Conservation (phyloP, 2,113 vertebrate genomes). For the Chloebia gouldiae region DNA sequence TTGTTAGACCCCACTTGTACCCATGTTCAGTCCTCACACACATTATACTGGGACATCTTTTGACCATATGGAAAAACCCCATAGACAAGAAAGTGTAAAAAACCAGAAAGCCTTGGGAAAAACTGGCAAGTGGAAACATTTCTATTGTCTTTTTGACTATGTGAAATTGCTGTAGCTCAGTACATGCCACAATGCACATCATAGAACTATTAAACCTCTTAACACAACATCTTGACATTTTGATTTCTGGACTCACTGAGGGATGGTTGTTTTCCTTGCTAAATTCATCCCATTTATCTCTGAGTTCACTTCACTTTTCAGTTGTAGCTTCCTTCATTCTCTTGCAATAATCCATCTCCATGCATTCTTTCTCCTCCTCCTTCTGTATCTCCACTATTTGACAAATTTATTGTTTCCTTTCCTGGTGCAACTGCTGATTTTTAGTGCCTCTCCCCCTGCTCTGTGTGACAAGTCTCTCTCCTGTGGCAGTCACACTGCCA, state of each 20-base stretch:
- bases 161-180: neutral
- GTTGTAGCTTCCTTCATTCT: neutral
- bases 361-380: neutral
- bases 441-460: neutral
- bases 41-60: neutral
- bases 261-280: neutral
- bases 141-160: neutral
- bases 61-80: neutral
- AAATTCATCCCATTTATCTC: neutral
- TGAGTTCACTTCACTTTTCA: neutral
- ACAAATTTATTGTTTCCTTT: neutral
- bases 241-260: neutral
- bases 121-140: neutral
- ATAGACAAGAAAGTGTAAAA: neutral
- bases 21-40: neutral
- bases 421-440: neutral
- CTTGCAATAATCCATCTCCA: neutral
- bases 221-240: neutral
- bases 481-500: neutral
- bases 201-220: neutral
- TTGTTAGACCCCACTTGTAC: neutral
- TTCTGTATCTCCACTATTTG: neutral
- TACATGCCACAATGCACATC: neutral
- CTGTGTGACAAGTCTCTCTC: neutral
- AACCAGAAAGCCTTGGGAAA: neutral